These are phyloP conservation scores for Netelia fuscicornis DNA, from an alignment of 2,888 invertebrate species.

Conservation along the genomic window DNA sequence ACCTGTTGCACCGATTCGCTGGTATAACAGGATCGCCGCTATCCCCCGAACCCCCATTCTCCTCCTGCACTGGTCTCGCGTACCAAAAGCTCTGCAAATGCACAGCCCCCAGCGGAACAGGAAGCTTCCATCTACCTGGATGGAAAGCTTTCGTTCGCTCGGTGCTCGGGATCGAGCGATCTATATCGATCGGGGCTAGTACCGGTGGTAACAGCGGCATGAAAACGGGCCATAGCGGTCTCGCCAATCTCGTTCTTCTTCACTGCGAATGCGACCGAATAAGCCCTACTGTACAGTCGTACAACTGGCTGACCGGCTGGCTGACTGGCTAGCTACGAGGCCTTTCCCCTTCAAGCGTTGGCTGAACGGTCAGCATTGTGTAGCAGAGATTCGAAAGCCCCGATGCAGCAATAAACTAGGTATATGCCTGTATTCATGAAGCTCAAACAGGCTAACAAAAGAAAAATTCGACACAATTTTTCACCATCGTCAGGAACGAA, in stretches of 20 bases:
- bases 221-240: conserved; percentile 31
- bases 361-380: background rate
- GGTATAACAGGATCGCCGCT: conserved; percentile 6
- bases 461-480: conserved; percentile 5
- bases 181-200: conserved; percentile 26
- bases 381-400: conserved; percentile 25
- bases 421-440: conserved; percentile 39
- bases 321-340: background rate
- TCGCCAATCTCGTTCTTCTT: conserved; percentile 53
- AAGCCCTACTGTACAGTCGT: conserved; percentile 22
- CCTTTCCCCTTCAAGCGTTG: background rate
- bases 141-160: conserved; percentile 44
- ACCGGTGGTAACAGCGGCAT: conserved; percentile 2
- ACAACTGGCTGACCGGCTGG: conserved; percentile 1
- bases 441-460: conserved; percentile 10
- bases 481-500: background rate
- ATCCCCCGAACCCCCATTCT: conserved; percentile 31
- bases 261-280: conserved; percentile 39
- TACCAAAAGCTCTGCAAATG: conserved; percentile 37
- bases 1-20: conserved; percentile 78
- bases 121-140: conserved; percentile 39
- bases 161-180: conserved; percentile 51
- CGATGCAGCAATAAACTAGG: conserved; percentile 56
- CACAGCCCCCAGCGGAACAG: conserved; percentile 21
- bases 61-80: conserved; percentile 18